Evolutionary conservation across 1,140 invertebrate genomes (phyloP), one percentile per base, ranked within the genome.

Genomic region (Aplysia californica): DNA sequence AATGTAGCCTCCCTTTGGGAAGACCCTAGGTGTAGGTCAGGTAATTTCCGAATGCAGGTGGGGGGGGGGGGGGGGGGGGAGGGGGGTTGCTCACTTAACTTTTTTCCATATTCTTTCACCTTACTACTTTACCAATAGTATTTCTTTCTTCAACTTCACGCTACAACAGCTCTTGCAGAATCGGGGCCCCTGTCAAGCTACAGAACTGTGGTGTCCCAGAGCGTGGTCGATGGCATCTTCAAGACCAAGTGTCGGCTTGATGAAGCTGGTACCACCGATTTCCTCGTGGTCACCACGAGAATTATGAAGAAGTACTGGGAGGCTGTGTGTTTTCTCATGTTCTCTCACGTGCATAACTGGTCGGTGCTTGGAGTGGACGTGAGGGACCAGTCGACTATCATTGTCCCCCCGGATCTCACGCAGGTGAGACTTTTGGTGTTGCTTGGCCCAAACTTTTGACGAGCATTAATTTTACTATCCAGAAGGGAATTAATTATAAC

Each of bases 221-320:
- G 61, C 21, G 2, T 29, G 15, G 26, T 72, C n/a, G 70, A 72
- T 55, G 35, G 59, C 3, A 33, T 59, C 18, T 72, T 59, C 35
- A 72, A 75, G 39, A 41, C 72, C 1, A 75, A 75, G 61, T 21
- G 1, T n/a, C 1, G 23, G 26, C 23, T 75, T 5, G 72, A 75
- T 23, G 61, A 65, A 3, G 72, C n/a, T 21, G 15, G 21, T 15
- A 23, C 35, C 26, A 44, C 26, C 20, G 61, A 75, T 39, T 41
- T 75, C 23, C 3, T 65, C 0, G 5, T 75, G 10, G 38, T 75
- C 4, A 75, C 72, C n/a, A 44, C 50, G 3, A 20, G 64, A 31
- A 50, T 66, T 5, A 66, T 66, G 41, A 75, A 75, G 41, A 75
- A 75, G 29, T 75, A 33, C 61, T 75, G 72, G 72, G 72, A 75